Conservation (phyloP, 2,113 vertebrate genomes). For the Calonectris borealis region DNA sequence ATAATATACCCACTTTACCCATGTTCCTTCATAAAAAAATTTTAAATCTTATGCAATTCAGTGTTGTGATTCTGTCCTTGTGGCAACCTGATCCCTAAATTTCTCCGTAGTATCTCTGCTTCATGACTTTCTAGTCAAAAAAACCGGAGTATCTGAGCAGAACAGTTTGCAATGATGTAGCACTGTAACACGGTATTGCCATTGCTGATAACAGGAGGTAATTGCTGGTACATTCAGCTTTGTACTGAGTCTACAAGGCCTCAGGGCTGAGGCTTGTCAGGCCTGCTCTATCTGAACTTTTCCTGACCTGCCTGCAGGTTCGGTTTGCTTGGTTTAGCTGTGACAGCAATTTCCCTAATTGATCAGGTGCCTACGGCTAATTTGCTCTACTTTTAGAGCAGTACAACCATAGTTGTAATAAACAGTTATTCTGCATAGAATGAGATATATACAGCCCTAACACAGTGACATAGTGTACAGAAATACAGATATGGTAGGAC, state of each 20-base stretch:
- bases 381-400: background rate
- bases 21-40: background rate
- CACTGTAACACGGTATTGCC: background rate
- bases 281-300: background rate
- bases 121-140: background rate
- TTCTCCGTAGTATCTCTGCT: accelerated
- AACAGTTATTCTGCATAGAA: background rate
- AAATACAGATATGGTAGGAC: background rate
- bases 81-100: background rate
- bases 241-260: background rate
- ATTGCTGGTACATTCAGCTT: background rate
- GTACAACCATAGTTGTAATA: background rate
- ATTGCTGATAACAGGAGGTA: background rate
- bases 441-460: background rate
- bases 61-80: background rate
- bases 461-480: background rate
- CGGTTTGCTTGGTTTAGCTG: background rate
- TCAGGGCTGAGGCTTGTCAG: background rate
- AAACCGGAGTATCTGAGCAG: background rate
- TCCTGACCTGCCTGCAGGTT: background rate
- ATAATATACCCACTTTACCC: background rate
- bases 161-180: background rate
- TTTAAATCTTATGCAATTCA: background rate
- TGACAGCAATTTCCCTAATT: background rate
- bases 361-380: background rate